phyloP scores from a whole-genome alignment of 2,113 vertebrate species.

The Vicugna pacos region DNA sequence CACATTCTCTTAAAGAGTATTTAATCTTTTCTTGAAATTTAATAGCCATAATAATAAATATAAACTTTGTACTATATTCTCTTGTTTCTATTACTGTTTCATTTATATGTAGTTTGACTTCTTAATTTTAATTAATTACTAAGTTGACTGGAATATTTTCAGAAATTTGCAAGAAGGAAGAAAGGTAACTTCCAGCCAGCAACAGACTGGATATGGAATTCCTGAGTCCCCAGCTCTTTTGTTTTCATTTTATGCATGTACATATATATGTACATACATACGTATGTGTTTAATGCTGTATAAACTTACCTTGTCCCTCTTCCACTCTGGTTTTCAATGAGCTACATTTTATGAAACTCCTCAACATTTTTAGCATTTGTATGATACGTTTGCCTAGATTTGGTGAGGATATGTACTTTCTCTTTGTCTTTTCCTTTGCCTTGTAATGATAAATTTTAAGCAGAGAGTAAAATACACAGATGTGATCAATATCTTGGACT shows the following conservation, averaged over 20 bases:
- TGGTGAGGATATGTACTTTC: background rate
- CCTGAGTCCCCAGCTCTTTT: background rate
- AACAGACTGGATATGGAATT: background rate
- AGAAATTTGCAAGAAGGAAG: background rate
- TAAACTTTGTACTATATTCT: background rate
- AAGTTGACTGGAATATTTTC: background rate
- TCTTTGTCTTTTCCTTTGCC: background rate
- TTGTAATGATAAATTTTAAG: constrained; percentile 9
- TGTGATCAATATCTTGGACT: background rate
- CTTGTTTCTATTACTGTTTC: background rate
- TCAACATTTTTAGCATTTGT: background rate
- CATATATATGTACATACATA: rapidly evolving
- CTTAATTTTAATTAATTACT: background rate
- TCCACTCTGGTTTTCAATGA: background rate
- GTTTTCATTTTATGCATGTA: background rate
- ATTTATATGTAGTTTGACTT: background rate
- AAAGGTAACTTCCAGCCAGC: background rate
- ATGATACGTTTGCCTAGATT: background rate
- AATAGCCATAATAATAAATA: background rate
- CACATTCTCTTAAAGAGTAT: background rate
- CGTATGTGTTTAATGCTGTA: background rate
- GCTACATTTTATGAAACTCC: background rate
- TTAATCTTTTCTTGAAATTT: constrained; percentile 8
- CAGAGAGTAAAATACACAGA: background rate
- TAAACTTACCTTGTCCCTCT: background rate